Evolutionary conservation across 2,888 invertebrate genomes (phyloP), one percentile per base, ranked within the genome.

Genomic region (Phortica okadai): DNA sequence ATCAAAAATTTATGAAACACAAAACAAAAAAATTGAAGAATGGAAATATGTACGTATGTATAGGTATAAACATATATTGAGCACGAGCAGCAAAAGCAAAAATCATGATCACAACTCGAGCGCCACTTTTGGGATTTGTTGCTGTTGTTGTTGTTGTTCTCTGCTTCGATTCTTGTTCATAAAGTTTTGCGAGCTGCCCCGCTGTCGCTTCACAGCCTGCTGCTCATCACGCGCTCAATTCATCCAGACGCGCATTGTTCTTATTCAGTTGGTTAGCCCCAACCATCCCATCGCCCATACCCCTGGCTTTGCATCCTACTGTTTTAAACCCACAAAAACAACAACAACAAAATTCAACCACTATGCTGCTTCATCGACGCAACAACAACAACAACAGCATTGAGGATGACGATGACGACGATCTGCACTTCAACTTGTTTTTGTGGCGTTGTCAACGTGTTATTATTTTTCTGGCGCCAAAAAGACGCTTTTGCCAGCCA

Each of bases 391-490:
- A 33, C 33, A 56, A 44, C 33, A 16, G 69, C n/a, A 25, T 76
- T 72, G 7, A 72, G 0, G 21, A 21, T 21, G 21, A 59, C 45
- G 78, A 62, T 14, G 73, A 41, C 75, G 50, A 21, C 7, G 33
- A 41, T 41, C 33, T 56, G 45, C 74, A 44, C 41, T 79, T 77
- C 76, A 78, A 83, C 81, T 82, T 79, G 82, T 84, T 79, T 85
- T 85, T 82, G 21, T 21, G 82, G 84, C 88, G 89, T 89, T 66
- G 66, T 66, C 66, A 66, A 66, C 66, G 66, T 21, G 62, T 62
- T 89, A 85, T 89, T 89, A 88, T 88, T 88, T 87, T 88, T 88
- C 87, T 89, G 89, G 89, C 89, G 89, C 89, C 89, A 90, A 86
- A 89, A 88, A 88, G 89, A 89, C 89, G 89, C 84, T 79, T 21